A percentile compares a stretch with the other conserved stretches of the same genome.
Evolutionary conservation across 2,797 vertebrate species (phyloP).

Genomic region (Sciurus vulgaris): DNA sequence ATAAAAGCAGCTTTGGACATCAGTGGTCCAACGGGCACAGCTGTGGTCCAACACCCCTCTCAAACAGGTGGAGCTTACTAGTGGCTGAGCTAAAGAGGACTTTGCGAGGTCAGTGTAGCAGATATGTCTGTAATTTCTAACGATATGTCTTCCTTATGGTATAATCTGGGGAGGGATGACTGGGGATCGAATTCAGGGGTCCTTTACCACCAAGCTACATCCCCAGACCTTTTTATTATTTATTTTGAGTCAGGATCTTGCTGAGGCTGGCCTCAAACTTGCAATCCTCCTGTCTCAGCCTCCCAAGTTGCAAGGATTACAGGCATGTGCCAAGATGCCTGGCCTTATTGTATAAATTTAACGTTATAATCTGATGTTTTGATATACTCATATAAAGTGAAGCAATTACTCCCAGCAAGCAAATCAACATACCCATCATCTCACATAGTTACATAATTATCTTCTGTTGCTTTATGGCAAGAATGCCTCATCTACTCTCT

Average conservation of each 20-base stretch:
- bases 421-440: neutral
- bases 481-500: neutral
- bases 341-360: neutral
- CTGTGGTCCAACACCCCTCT: neutral
- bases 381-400: neutral
- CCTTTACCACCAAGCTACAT: too few relatives aligned
- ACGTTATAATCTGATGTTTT: neutral
- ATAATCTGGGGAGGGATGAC: too few relatives aligned
- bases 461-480: neutral
- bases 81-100: neutral
- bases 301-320: too few relatives aligned
- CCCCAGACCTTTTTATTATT: too few relatives aligned
- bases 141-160: neutral
- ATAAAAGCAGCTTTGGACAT: neutral
- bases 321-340: too few relatives aligned
- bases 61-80: neutral
- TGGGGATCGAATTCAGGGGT: too few relatives aligned
- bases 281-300: too few relatives aligned
- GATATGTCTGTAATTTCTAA: neutral
- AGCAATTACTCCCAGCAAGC: neutral
- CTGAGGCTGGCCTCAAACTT: too few relatives aligned
- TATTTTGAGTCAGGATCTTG: too few relatives aligned
- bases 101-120: neutral
- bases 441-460: neutral
- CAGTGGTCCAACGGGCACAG: too few relatives aligned